phyloP scores from a whole-genome alignment of 2,113 vertebrate species.

The Pungitius pungitius region DNA sequence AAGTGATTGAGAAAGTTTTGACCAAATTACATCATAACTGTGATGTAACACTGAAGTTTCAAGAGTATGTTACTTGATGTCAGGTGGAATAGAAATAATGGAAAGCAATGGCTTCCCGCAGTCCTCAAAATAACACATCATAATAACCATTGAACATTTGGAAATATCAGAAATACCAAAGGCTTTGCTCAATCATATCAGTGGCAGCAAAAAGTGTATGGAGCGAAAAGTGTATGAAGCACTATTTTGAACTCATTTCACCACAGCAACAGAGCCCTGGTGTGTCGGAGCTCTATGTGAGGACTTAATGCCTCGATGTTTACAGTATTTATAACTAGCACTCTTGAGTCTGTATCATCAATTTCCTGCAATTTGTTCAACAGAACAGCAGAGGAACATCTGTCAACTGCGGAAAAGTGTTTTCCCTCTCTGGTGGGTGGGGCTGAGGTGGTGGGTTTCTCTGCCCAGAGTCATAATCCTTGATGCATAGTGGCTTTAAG shows the following conservation, averaged over 20 bases:
- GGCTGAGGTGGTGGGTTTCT: slow-evolving; percentile 20
- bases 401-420: slow-evolving; percentile 30
- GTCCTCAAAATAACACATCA: background rate
- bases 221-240: background rate
- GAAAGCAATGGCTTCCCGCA: background rate
- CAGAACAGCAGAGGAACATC: slow-evolving; percentile 35
- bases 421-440: slow-evolving; percentile 15
- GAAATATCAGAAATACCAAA: background rate
- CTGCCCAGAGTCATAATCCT: slow-evolving; percentile 54
- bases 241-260: no score
- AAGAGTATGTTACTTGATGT: background rate
- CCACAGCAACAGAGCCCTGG: background rate
- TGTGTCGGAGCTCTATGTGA: background rate
- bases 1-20: background rate
- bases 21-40: background rate
- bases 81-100: background rate
- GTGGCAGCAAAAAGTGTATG: no score
- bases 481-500: slow-evolving; percentile 63
- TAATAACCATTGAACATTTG: background rate
- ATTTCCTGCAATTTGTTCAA: slow-evolving; percentile 33
- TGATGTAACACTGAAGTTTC: background rate
- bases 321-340: slow-evolving; percentile 2
- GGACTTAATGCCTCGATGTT: slow-evolving; percentile 22
- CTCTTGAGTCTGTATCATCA: slow-evolving; percentile 9
- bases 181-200: background rate